Evolutionary conservation across 2,113 vertebrate species (phyloP).

Genomic region (Kryptolebias marmoratus): DNA sequence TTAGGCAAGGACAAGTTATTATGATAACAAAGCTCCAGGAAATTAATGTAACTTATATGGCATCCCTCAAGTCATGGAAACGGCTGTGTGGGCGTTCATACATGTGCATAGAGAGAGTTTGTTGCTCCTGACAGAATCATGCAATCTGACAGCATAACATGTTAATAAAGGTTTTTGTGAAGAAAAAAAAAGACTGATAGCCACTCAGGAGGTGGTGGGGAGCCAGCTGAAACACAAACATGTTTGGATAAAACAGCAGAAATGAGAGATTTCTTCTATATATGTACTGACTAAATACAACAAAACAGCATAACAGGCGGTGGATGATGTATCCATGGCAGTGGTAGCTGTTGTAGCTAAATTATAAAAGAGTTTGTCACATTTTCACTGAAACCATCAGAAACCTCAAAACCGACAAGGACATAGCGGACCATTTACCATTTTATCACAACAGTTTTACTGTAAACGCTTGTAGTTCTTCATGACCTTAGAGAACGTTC

Average conservation of each 20-base stretch:
- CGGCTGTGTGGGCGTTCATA: background rate
- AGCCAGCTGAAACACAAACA: background rate
- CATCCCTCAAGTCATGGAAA: background rate
- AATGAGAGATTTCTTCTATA: background rate
- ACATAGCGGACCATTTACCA: background rate
- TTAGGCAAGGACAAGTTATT: background rate
- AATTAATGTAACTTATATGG: background rate
- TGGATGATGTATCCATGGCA: too few species aligned
- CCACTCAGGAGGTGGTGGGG: too few species aligned
- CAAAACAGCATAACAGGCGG: too few species aligned
- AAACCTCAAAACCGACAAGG: background rate
- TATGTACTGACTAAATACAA: too few species aligned
- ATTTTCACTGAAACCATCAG: too few species aligned
- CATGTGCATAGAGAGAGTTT: background rate
- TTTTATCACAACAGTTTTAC: background rate
- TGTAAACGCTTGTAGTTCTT: constrained; percentile 7
- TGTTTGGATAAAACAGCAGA: constrained; percentile 3
- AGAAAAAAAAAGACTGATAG: background rate
- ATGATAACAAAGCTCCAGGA: background rate
- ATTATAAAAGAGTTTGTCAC: too few species aligned
- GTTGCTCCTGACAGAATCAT: constrained; percentile 11
- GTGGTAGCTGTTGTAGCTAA: too few species aligned
- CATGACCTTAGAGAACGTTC: background rate
- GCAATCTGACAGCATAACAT: constrained; percentile 11
- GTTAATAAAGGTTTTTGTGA: constrained; percentile 14